phyloP scores from a whole-genome alignment of 92 coral and sea anemone species.

The Zoanthus sansibaricus region DNA sequence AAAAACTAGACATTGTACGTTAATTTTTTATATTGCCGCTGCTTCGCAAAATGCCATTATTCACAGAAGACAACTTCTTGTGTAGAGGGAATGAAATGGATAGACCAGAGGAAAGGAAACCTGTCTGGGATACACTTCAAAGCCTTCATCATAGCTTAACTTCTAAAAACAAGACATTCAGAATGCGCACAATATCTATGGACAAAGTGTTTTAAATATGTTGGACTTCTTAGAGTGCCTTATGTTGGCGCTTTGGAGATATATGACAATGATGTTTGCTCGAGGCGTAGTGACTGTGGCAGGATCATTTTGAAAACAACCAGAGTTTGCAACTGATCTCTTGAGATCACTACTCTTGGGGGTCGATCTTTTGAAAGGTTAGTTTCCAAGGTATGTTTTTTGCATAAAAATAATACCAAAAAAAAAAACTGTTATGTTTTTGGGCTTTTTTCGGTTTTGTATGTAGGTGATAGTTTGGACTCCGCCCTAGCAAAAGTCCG shows the following conservation, averaged over 20 bases:
- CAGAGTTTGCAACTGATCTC: constrained; percentile 38
- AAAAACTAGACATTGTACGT: constrained; percentile 97
- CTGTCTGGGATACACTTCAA: background rate
- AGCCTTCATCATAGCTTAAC: background rate
- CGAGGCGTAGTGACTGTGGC: constrained; percentile 14
- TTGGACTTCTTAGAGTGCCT: constrained; percentile 12
- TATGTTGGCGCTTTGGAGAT: constrained; percentile 10
- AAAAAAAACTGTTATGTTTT: background rate
- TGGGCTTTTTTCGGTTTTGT: constrained; percentile 28
- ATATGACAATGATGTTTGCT: background rate
- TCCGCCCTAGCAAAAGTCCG: constrained; percentile 47
- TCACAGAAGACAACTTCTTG: constrained; percentile 81
- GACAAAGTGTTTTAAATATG: constrained; percentile 1
- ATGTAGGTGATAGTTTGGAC: constrained; percentile 23
- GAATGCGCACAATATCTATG: background rate
- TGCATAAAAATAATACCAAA: background rate
- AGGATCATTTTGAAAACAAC: constrained; percentile 28
- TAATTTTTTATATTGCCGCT: constrained; percentile 98
- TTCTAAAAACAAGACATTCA: background rate
- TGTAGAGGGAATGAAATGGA: constrained; percentile 16
- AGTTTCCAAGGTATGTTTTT: constrained; percentile 32
- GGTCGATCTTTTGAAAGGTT: constrained; percentile 39
- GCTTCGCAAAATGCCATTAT: constrained; percentile 95
- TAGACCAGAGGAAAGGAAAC: constrained; percentile 1
- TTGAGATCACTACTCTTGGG: constrained; percentile 10